Percentiles rank a stretch among this genome's conserved stretches.
Conservation (phyloP, 2,888 invertebrate genomes). For the Aelia acuminata region DNA sequence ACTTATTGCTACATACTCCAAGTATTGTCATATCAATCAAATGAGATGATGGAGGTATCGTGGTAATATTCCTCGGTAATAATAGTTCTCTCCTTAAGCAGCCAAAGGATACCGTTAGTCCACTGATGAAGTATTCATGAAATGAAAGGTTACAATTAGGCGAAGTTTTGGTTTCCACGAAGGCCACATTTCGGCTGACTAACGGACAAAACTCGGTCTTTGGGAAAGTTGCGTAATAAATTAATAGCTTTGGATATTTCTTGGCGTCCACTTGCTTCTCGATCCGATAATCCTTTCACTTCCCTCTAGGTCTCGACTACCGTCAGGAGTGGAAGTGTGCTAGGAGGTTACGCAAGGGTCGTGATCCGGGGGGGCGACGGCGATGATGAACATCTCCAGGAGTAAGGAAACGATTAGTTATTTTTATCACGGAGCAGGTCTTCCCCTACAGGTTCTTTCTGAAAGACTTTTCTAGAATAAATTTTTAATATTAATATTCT, state of each 20-base stretch:
- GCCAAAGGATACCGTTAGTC: background rate
- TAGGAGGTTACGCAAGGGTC: constrained; percentile 15
- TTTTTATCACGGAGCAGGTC: background rate
- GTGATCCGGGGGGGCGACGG: background rate
- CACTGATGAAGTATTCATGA: constrained; percentile 4
- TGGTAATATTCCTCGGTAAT: background rate
- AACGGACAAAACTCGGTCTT: background rate
- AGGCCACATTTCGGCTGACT: background rate
- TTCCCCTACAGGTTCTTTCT: background rate
- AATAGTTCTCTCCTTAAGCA: background rate
- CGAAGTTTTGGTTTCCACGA: background rate
- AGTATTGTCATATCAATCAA: background rate
- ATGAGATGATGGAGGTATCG: background rate
- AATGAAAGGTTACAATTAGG: constrained; percentile 9
- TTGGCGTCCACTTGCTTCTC: constrained; percentile 25
- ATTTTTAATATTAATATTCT: too few species aligned
- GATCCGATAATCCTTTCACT: constrained; percentile 23
- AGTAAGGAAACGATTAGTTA: constrained; percentile 9
- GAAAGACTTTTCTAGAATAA: background rate
- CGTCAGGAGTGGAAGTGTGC: background rate
- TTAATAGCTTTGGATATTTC: constrained; percentile 41
- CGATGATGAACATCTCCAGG: background rate
- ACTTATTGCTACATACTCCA: background rate
- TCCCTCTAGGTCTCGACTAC: background rate
- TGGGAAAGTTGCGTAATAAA: constrained; percentile 18